Percentiles rank a stretch among this genome's conserved stretches.
phyloP scores from a whole-genome alignment of 2,113 vertebrate genomes.

The Sylvietta virens region DNA sequence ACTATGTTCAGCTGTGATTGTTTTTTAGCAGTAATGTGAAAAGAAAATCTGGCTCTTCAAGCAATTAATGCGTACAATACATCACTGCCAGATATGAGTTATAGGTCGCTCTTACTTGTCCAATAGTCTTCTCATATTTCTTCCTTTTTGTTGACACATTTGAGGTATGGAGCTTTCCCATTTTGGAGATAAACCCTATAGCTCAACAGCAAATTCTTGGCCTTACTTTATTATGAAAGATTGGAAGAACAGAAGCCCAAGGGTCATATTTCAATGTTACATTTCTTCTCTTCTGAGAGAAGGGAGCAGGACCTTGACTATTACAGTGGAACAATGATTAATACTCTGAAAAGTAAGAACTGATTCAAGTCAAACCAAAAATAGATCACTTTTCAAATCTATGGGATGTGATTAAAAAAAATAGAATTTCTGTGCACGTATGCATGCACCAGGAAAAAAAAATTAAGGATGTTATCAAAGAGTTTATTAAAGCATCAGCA shows the following conservation, averaged over 20 bases:
- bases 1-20: slow-evolving; percentile 21
- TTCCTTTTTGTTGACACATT: slow-evolving; percentile 27
- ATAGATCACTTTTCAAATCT: slow-evolving; percentile 29
- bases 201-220: slow-evolving; percentile 63
- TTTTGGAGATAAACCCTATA: slow-evolving; percentile 67
- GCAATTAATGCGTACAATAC: slow-evolving; percentile 45
- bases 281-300: slow-evolving; percentile 50
- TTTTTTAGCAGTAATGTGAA: slow-evolving; percentile 51
- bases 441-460: not conserved
- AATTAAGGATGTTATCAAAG: not conserved
- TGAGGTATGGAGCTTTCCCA: slow-evolving; percentile 50
- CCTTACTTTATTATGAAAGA: slow-evolving; percentile 60
- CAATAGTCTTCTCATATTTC: slow-evolving; percentile 33
- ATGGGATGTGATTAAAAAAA: not conserved
- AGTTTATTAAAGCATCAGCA: not conserved
- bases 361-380: slow-evolving; percentile 49
- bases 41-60: slow-evolving; percentile 56
- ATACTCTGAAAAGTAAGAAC: slow-evolving; percentile 59
- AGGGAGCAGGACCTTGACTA: slow-evolving; percentile 67
- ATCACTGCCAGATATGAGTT: slow-evolving; percentile 37
- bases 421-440: not conserved
- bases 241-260: slow-evolving; percentile 42
- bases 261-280: slow-evolving; percentile 68
- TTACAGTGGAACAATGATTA: slow-evolving; percentile 58
- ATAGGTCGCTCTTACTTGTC: slow-evolving; percentile 37